Conservation (phyloP, 2,797 vertebrate genomes). For the Lacerta agilis region DNA sequence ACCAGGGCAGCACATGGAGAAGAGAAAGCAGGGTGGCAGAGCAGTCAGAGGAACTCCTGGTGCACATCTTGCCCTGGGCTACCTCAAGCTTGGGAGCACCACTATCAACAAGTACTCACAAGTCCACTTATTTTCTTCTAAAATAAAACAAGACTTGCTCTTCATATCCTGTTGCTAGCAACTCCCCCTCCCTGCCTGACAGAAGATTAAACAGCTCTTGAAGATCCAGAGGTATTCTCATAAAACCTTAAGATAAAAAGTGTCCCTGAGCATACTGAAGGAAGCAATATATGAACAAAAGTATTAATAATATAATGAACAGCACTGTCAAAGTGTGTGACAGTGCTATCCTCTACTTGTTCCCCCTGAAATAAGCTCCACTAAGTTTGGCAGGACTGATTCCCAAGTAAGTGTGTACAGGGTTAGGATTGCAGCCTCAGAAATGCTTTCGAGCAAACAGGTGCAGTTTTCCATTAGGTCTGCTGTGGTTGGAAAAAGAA, state of each 20-base stretch:
- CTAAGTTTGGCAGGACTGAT: background rate
- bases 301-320: background rate
- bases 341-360: background rate
- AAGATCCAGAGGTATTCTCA: slow-evolving; percentile 50
- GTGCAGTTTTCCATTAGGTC: slow-evolving; percentile 59
- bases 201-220: slow-evolving; percentile 50
- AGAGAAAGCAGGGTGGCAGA: too few species aligned
- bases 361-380: background rate
- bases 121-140: slow-evolving; percentile 32
- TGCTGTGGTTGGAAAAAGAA: slow-evolving; percentile 39
- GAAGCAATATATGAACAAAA: background rate
- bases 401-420: background rate
- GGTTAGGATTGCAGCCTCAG: background rate
- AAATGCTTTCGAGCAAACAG: slow-evolving; percentile 52
- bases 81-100: background rate
- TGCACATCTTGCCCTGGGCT: too few species aligned
- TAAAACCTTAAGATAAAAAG: slow-evolving; percentile 46
- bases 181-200: slow-evolving; percentile 21
- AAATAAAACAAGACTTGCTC: slow-evolving; percentile 34
- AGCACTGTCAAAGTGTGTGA: background rate
- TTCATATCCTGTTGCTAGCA: background rate
- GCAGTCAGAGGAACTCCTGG: too few species aligned
- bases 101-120: background rate
- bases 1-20: too few species aligned
- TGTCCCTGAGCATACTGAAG: background rate